Base-by-base conservation (phyloP, 2,888 invertebrate species). In the Leptinotarsa haldemani region DNA sequence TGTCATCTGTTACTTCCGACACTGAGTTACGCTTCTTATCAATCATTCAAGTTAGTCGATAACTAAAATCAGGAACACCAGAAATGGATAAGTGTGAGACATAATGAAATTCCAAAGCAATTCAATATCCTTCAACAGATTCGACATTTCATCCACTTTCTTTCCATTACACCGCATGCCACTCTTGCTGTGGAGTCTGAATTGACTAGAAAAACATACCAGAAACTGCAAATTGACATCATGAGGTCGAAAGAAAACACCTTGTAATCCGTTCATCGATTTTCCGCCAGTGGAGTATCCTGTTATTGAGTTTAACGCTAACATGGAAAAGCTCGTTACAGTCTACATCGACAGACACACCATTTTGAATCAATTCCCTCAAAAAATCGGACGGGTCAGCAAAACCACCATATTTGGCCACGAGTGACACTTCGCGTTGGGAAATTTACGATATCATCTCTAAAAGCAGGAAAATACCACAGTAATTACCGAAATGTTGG, bases 401-500 rank as follows among this genome's bases (percentile, higher is more conserved):
- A n/a, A 40, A 61, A 61, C 16, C 40, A 61, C 30, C 61, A 61
- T 25, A 18, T 67, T 18, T 30, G 22, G n/a, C 20, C 65, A n/a
- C 4, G 16, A 66, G n/a, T 66, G 66, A 66, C 66, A 48, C 47
- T 52, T 65, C 48, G 9, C 66, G 22, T 48, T 30, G 52, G 65
- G 30, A 50, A 48, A 66, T 66, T 66, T 52, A 48, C 66, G 66
- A 50, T 48, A 50, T 50, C 52, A 66, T 50, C 25, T 66, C 66
- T 25, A 47, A 16, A 25, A 50, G 48, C 52, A 22, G 22, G n/a
- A 66, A 65, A 50, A 52, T 66, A 52, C 25, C 50, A 66, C 22
- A n/a, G 25, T 48, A 66, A 66, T 66, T 48, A 66, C 48, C 13
- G 52, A 30, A 61, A 61, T 61, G 25, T 40, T 61, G 61, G 30